Evolutionary conservation across 1,140 invertebrate species (phyloP), one percentile per base, ranked within the genome.

Genomic region (Pomacea maculata): DNA sequence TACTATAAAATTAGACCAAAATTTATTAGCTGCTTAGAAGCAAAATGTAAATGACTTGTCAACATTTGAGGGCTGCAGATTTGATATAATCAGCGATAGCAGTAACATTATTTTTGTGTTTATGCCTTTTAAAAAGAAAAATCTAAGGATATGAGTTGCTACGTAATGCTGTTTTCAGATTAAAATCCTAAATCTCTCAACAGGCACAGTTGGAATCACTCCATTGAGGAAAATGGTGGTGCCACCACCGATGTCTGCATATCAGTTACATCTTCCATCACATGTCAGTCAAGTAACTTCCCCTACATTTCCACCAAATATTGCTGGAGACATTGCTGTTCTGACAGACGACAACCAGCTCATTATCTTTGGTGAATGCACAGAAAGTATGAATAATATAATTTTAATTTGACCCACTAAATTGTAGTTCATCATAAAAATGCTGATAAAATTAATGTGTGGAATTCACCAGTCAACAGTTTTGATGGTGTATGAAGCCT

Each of bases 241-340:
- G 12, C 97, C 97, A 67, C 97, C 97, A 10, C 96, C 97, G 72
- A 95, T 97, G 95, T 93, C 93, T 72, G 94, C 95, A 68, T 93
- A 93, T 79, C 91, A 92, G 85, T 86, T 96, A 55, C 84, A 93
- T 55, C 87, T 94, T 75, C 88, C 93, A 1, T 86, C 90, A 73
- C 86, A 93, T 83, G 92, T 95, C 11, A 94, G 94, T 89, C 91
- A 93, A 67, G 89, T 78, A 19, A 67, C 70, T 25, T 78, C 77
- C 64, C 77, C 77, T 78, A 65, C 77, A 29, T 71, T 54, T 57
- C 77, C 77, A 17, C 19, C 65, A 0, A 45, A 78, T 15, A 45
- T 21, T 45, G 57, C 77, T 14, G 87, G 86, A 71, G 80, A 86
- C 65, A 61, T 90, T 52, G 86, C 85, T 29, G 81, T 87, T 11